Evolutionary conservation across 2,797 vertebrate species (phyloP), one percentile per base, ranked within the genome.

Genomic region (Tadarida brasiliensis): DNA sequence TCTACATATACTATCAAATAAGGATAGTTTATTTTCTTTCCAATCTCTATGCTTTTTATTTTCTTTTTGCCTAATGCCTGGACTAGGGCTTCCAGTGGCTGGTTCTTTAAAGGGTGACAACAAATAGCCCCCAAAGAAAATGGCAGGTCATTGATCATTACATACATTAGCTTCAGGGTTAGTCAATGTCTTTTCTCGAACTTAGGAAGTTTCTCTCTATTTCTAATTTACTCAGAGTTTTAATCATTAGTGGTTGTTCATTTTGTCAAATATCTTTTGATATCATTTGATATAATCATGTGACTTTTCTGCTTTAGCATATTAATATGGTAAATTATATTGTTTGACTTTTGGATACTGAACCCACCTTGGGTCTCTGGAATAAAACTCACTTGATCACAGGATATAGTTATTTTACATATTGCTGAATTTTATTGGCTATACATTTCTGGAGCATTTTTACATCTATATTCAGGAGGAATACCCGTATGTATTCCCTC

Each of bases 61-160:
- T 90, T 30, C 12, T 74, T 35, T 84, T 56, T 4, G 11, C 9
- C n/a, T 70, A 6, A 57, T 77, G 7, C 51, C 19, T 5, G 39
- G 56, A 16, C 24, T 35, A 59, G 16, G 30, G 49, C 16, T 67
- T 84, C 33, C 9, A n/a, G n/a, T n/a, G n/a, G n/a, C n/a, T n/a
- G n/a, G n/a, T n/a, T n/a, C n/a, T n/a, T n/a, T n/a, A n/a, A n/a
- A n/a, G n/a, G n/a, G n/a, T n/a, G 47, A 71, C 22, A 63, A 30
- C 51, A 61, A n/a, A 86, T 94, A 73, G 33, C 24, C 12, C 80
- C 49, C 65, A 67, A 73, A 87, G 39, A 87, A 86, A 87, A 49
- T 0, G 14, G 73, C 54, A 39, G 51, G 10, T 51, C 20, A 67
- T 59, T 74, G 80, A 91, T 59, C 11, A n/a, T 67, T 57, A 49